Conservation (phyloP, 2,797 vertebrate genomes). For the Orientallactaga sibirica region DNA sequence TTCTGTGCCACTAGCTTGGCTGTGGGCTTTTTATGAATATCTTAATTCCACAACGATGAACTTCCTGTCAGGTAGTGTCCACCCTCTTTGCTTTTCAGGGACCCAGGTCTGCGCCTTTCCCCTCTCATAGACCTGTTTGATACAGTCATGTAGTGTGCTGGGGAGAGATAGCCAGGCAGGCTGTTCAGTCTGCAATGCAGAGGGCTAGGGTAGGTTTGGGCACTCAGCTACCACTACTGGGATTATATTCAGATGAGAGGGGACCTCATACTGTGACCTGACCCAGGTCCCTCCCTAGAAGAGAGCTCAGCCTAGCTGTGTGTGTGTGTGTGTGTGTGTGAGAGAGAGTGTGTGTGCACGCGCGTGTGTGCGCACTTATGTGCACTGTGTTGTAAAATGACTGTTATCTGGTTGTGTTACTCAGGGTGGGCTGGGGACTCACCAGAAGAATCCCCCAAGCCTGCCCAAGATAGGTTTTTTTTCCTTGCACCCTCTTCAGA, state of each 20-base stretch:
- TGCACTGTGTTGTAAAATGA: conserved; percentile 74
- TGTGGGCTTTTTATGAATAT: conserved; percentile 53
- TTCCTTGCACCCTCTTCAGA: conserved; percentile 68
- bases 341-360: background rate
- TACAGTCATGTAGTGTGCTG: background rate
- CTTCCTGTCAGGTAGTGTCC: conserved; percentile 73
- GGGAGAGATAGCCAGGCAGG: conserved; percentile 42
- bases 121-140: conserved; percentile 5
- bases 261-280: conserved; percentile 83
- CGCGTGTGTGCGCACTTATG: background rate
- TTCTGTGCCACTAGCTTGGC: conserved; percentile 70
- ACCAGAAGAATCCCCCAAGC: conserved; percentile 58
- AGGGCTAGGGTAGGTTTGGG: conserved; percentile 53
- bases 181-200: conserved; percentile 39
- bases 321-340: background rate
- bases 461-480: conserved; percentile 75
- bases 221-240: conserved; percentile 68
- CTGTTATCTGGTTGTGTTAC: conserved; percentile 79
- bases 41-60: conserved; percentile 78
- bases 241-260: conserved; percentile 66
- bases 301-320: conserved; percentile 72
- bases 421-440: conserved; percentile 78
- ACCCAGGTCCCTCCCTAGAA: conserved; percentile 71
- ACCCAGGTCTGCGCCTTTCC: conserved; percentile 54
- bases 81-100: conserved; percentile 69